Evolutionary conservation across 2,113 vertebrate genomes (phyloP).

Genomic region (Siniperca chuatsi): DNA sequence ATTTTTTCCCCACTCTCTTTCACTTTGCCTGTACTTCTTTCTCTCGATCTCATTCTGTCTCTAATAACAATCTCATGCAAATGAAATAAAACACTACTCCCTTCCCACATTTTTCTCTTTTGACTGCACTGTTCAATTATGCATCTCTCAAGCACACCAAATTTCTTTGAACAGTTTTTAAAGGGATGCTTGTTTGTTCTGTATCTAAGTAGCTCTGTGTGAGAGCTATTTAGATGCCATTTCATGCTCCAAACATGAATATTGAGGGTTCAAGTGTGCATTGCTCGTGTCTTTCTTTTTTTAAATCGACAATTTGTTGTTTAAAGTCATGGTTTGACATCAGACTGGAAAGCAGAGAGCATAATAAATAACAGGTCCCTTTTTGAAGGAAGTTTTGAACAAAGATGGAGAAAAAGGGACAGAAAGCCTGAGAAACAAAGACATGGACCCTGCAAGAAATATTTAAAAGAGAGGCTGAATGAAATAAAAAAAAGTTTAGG

Average conservation of each 20-base stretch:
- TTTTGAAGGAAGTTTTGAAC: too few species aligned
- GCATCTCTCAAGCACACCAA: constrained; percentile 14
- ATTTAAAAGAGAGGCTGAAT: background rate
- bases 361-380: background rate
- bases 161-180: constrained; percentile 10
- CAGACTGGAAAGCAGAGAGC: constrained; percentile 12
- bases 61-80: constrained; percentile 9
- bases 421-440: background rate
- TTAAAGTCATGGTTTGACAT: constrained; percentile 36
- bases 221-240: constrained; percentile 24
- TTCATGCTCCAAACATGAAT: constrained; percentile 40
- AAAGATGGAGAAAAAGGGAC: background rate
- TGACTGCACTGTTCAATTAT: constrained; percentile 30
- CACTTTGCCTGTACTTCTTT: constrained; percentile 8
- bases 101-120: background rate
- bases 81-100: background rate
- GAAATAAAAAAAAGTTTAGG: background rate
- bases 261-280: background rate
- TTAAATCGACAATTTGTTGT: constrained; percentile 35
- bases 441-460: background rate
- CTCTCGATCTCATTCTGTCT: background rate
- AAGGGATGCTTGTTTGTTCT: constrained; percentile 17
- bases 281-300: background rate
- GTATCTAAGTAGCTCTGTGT: constrained; percentile 31
- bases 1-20: constrained; percentile 12